phyloP scores from a whole-genome alignment of 2,113 vertebrate genomes.

The Pipa parva region DNA sequence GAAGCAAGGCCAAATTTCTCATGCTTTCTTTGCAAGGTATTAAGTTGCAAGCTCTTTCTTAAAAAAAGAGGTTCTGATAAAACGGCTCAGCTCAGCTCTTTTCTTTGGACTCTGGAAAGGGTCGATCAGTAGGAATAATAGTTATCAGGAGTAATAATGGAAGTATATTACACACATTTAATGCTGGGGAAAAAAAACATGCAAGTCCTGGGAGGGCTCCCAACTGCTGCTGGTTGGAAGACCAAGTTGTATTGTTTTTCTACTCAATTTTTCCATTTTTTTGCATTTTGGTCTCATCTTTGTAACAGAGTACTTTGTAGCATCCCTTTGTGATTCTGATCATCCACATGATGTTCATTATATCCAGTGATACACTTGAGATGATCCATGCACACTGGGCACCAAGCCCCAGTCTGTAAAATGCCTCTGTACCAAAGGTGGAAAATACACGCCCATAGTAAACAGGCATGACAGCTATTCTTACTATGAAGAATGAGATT shows the following conservation, averaged over 20 bases:
- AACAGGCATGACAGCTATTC: conserved; percentile 84
- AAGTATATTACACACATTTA: conserved; percentile 48
- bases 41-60: background rate
- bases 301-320: conserved; percentile 78
- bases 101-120: conserved; percentile 49
- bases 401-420: conserved; percentile 69
- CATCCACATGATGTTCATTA: conserved; percentile 99
- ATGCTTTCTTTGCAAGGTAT: background rate
- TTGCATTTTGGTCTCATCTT: conserved; percentile 56
- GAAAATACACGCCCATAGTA: conserved; percentile 76
- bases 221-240: conserved; percentile 30
- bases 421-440: conserved; percentile 85
- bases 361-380: conserved; percentile 82
- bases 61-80: background rate
- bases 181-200: conserved; percentile 43
- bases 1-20: background rate
- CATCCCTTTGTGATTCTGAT: conserved; percentile 89
- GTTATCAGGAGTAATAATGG: conserved; percentile 55
- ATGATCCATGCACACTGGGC: conserved; percentile 81
- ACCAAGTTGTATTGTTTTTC: no score
- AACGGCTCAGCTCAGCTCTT: conserved; percentile 7
- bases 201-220: conserved; percentile 11
- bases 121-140: conserved; percentile 44
- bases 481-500: conserved; percentile 83
- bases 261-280: conserved; percentile 86